A percentile compares a stretch with the other conserved stretches of the same genome.
Conservation (phyloP, 2,888 invertebrate genomes). For the Chouioia cunea region DNA sequence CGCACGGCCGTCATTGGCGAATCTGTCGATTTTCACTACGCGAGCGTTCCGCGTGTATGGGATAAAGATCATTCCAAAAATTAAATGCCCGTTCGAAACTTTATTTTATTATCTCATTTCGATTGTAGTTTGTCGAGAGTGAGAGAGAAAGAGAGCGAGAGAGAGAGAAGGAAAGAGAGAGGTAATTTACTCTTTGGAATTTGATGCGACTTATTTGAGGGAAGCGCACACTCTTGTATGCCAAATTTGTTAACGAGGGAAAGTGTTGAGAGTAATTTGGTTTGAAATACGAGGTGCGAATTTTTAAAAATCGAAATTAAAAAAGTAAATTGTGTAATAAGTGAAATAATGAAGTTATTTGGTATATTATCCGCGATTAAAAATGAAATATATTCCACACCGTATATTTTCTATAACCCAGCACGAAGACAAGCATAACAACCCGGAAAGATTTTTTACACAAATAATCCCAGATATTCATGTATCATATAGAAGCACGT, state of each 20-base stretch:
- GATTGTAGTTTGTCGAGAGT: conserved; percentile 24
- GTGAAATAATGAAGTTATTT: neutral
- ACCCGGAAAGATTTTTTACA: conserved; percentile 22
- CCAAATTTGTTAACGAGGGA: too few species aligned
- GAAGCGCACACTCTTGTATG: neutral
- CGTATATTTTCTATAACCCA: neutral
- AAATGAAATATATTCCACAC: neutral
- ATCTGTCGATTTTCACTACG: conserved; percentile 25
- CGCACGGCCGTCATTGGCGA: neutral
- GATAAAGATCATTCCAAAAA: conserved; percentile 36
- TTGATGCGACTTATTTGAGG: neutral
- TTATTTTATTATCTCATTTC: conserved; percentile 9
- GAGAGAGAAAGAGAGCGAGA: too few species aligned
- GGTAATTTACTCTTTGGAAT: conserved; percentile 6
- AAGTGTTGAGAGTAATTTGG: too few species aligned
- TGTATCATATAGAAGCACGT: too few species aligned
- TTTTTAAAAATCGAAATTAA: too few species aligned
- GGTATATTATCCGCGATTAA: neutral
- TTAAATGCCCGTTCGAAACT: conserved; percentile 26
- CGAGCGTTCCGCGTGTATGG: too few species aligned
- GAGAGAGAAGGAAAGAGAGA: conserved; percentile 5
- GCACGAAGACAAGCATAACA: neutral
- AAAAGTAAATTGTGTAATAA: too few species aligned
- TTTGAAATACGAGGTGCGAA: too few species aligned
- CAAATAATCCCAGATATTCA: neutral